phyloP scores from a whole-genome alignment of 2,113 vertebrate species.

The Rhinoptilus africanus region DNA sequence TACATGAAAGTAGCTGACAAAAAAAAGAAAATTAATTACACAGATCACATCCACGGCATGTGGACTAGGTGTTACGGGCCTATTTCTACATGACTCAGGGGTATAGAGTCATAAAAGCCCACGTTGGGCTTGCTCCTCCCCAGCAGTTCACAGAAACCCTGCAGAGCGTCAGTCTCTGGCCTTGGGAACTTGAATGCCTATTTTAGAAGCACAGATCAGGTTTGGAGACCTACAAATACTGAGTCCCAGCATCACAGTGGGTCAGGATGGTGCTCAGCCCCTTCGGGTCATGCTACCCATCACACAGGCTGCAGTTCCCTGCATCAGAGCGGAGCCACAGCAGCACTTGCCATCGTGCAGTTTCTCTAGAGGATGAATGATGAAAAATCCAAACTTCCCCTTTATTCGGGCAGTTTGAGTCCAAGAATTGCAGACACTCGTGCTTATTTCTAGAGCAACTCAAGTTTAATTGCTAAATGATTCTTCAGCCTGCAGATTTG shows the following conservation, averaged over 20 bases:
- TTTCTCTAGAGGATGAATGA: background rate
- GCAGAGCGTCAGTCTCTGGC: background rate
- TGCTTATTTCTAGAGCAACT: background rate
- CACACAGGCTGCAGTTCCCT: fast-evolving
- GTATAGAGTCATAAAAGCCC: background rate
- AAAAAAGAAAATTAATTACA: background rate
- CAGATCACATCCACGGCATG: background rate
- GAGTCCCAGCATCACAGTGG: background rate
- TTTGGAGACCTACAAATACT: background rate
- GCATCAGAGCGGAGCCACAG: fast-evolving
- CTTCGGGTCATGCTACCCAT: background rate
- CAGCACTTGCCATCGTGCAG: background rate
- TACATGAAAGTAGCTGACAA: background rate
- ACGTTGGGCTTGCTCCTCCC: background rate
- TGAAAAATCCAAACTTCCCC: background rate
- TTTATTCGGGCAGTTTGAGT: background rate
- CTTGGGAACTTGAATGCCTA: background rate
- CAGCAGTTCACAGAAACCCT: background rate
- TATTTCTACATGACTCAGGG: background rate
- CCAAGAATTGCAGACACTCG: background rate
- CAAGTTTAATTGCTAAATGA: background rate
- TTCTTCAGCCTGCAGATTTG: background rate
- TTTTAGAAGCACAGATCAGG: background rate
- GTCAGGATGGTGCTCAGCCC: background rate
- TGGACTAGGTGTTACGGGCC: background rate